Evolutionary conservation across 1,140 invertebrate species (phyloP), one percentile per base, ranked within the genome.

Genomic region (Cephus cinctus): DNA sequence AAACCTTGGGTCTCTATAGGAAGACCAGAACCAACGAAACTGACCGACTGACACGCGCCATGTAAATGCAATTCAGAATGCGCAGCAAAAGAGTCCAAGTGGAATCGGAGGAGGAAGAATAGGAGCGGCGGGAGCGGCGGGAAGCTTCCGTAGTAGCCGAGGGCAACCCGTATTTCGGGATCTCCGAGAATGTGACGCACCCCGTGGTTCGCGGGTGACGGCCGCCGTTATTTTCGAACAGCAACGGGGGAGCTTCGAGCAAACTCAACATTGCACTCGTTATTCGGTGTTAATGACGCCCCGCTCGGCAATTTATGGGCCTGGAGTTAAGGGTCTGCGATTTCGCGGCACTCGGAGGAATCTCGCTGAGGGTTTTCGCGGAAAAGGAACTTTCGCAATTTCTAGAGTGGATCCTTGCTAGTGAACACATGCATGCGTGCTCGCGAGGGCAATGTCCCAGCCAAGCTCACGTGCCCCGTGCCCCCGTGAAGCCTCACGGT

Each of bases 241-340:
- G n/a, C n/a, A n/a, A 39, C 50, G 48, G 45, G 51, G 44, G 43
- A 40, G 42, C 45, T 38, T 40, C 34, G 5, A 53, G 50, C 56
- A 53, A 54, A 50, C 51, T 50, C 55, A 60, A 65, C 62, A 65
- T 56, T 41, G 60, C 48, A 51, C 62, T 69, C 63, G 60, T 71
- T 71, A 67, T 65, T 61, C 59, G 36, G 58, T 61, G 65, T 61
- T 69, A 68, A 69, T 71, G 65, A 69, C 60, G 61, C 60, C 54
- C 42, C 57, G 47, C 36, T 41, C 42, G 36, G 30, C 46, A 50
- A 71, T 71, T 68, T 65, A 69, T 67, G 52, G 59, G 58, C 52
- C 47, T 43, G 45, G 30, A 48, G 52, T 52, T 53, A 54, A 56
- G 56, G 56, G 52, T 43, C 52, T 25, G 55, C 30, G 46, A 52